Percentiles rank a stretch among this genome's conserved stretches.
Conservation (phyloP, 2,113 vertebrate species). For the Gracilinanus agilis region DNA sequence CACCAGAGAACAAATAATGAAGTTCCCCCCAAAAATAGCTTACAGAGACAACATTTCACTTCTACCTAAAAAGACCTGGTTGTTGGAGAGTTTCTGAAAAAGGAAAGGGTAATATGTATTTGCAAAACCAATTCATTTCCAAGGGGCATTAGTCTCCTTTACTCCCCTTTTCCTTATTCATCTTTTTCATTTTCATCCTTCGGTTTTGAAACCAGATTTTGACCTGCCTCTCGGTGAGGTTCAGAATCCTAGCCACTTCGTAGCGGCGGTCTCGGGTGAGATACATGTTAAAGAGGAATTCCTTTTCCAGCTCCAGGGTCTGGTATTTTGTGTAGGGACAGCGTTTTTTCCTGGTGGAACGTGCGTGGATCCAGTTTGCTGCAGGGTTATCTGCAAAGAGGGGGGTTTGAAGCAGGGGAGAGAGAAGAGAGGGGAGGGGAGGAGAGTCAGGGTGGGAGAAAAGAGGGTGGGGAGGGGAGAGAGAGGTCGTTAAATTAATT, state of each 20-base stretch:
- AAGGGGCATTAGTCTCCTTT: conserved; percentile 88
- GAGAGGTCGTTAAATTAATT: conserved; percentile 86
- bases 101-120: conserved; percentile 43
- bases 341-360: conserved; percentile 97
- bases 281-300: conserved; percentile 99
- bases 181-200: conserved; percentile 99
- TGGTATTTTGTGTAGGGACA: conserved; percentile 99
- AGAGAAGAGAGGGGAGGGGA: conserved; percentile 54
- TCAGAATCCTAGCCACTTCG: conserved; percentile 97
- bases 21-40: conserved; percentile 78
- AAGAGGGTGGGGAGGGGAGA: conserved; percentile 65
- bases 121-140: conserved; percentile 25
- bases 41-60: conserved; percentile 85
- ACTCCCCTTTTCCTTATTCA: conserved; percentile 95
- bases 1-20: conserved; percentile 81
- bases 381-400: conserved; percentile 94
- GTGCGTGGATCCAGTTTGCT: conserved; percentile 99
- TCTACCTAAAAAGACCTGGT: conserved; percentile 75
- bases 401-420: conserved; percentile 71
- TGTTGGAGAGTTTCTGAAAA: conserved; percentile 75
- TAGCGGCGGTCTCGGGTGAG: conserved; percentile 97
- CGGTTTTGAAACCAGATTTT: conserved; percentile 99
- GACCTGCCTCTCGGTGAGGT: conserved; percentile 98
- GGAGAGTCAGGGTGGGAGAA: conserved; percentile 52
- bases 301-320: conserved; percentile 98